These are phyloP conservation scores for Pygoscelis antarcticus DNA, from an alignment of 2,113 vertebrate genomes.

Conservation along the genomic window DNA sequence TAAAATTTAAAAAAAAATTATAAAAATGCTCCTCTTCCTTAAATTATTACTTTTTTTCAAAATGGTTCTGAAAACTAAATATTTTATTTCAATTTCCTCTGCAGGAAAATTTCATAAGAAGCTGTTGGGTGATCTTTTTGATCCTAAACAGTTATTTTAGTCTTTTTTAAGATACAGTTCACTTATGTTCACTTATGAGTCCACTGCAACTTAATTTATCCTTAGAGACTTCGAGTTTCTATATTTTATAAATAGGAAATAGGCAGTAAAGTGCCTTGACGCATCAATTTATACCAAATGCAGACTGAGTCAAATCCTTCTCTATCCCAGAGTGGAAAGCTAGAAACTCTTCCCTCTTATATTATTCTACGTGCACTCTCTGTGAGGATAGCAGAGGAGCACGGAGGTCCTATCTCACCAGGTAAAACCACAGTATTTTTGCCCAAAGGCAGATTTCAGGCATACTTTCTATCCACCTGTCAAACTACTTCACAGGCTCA, in stretches of 20 bases:
- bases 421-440: not conserved
- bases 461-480: not conserved
- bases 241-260: not conserved
- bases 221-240: not conserved
- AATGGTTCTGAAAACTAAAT: not conserved
- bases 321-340: not conserved
- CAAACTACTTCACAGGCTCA: not conserved
- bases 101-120: not conserved
- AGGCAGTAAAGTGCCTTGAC: not conserved
- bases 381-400: not conserved
- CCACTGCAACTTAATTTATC: not conserved
- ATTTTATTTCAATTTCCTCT: not conserved
- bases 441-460: not conserved
- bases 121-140: not conserved
- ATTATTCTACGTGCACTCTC: too few relatives aligned
- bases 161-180: not conserved
- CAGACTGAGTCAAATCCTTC: not conserved
- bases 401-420: not conserved
- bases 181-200: too few relatives aligned
- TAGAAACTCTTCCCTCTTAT: not conserved
- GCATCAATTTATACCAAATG: not conserved
- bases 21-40: not conserved
- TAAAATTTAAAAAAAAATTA: not conserved
- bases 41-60: not conserved
- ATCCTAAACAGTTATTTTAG: not conserved